Conservation (phyloP, 2,113 vertebrate species). For the Phaethornis superciliosus region DNA sequence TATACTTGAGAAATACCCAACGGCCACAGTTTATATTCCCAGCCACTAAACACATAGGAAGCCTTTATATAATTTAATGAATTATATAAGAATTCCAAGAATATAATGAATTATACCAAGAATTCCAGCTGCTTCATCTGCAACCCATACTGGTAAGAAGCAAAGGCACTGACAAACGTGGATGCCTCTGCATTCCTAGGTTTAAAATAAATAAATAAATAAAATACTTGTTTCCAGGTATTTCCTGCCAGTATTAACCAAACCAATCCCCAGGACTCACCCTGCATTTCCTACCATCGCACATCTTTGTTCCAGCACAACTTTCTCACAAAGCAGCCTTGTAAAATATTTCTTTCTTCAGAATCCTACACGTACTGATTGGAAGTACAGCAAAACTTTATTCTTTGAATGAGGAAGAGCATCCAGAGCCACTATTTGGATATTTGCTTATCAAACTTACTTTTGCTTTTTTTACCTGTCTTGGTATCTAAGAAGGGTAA, state of each 20-base stretch:
- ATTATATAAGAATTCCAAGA: too few species aligned
- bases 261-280: conserved; percentile 28
- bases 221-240: not conserved
- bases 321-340: conserved; percentile 43
- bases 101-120: too few species aligned
- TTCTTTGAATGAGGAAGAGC: conserved; percentile 16
- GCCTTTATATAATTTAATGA: not conserved
- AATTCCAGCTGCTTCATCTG: not conserved
- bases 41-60: not conserved
- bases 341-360: conserved; percentile 52
- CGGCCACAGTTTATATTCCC: conserved; percentile 36
- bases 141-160: not conserved
- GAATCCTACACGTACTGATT: conserved; percentile 26
- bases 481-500: not conserved
- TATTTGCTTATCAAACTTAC: conserved; percentile 1
- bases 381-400: conserved; percentile 27
- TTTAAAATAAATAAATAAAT: not conserved
- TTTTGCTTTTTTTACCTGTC: conserved; percentile 3
- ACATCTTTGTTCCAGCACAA: conserved; percentile 28
- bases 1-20: conserved; percentile 49
- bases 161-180: not conserved
- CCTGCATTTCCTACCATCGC: conserved; percentile 31
- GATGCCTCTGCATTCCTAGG: not conserved
- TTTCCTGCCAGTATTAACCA: not conserved
- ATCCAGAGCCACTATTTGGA: not conserved